Percentiles rank a stretch among this genome's conserved stretches.
These are phyloP conservation scores for Euthynnus affinis DNA, from an alignment of 2,797 vertebrate genomes.

Conservation along the genomic window DNA sequence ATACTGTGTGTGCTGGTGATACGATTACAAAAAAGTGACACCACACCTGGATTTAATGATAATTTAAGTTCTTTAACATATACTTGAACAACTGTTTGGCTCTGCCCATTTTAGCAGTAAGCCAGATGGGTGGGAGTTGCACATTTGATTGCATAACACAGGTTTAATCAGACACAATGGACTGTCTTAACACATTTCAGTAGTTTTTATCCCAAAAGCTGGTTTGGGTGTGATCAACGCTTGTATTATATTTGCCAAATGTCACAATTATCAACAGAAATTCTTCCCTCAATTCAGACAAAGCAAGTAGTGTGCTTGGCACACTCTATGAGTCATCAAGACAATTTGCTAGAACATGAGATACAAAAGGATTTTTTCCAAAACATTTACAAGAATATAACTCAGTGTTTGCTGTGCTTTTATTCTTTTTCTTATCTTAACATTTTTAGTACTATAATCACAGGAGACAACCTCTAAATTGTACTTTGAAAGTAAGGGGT, in stretches of 20 bases:
- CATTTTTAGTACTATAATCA: neutral
- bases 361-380: slow-evolving; percentile 42
- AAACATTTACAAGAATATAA: slow-evolving; percentile 29
- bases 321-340: slow-evolving; percentile 62
- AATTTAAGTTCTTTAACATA: slow-evolving; percentile 42
- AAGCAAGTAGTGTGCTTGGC: slow-evolving; percentile 67
- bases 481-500: neutral
- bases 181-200: slow-evolving; percentile 30
- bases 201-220: neutral
- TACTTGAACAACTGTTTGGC: slow-evolving; percentile 34
- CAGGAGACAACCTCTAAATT: neutral
- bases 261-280: slow-evolving; percentile 58
- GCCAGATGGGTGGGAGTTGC: slow-evolving; percentile 45
- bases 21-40: slow-evolving; percentile 28
- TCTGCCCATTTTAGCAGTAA: neutral
- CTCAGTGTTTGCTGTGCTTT: slow-evolving; percentile 4
- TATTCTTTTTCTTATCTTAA: neutral
- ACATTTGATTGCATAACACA: slow-evolving; percentile 54
- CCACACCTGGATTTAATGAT: slow-evolving; percentile 45
- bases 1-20: slow-evolving; percentile 50
- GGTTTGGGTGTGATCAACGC: neutral
- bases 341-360: slow-evolving; percentile 67
- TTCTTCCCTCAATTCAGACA: slow-evolving; percentile 61
- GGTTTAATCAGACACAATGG: slow-evolving; percentile 50
- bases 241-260: slow-evolving; percentile 41